These are phyloP conservation scores for Antennarius maculatus DNA, from an alignment of 2,797 vertebrate species.

Conservation along the genomic window DNA sequence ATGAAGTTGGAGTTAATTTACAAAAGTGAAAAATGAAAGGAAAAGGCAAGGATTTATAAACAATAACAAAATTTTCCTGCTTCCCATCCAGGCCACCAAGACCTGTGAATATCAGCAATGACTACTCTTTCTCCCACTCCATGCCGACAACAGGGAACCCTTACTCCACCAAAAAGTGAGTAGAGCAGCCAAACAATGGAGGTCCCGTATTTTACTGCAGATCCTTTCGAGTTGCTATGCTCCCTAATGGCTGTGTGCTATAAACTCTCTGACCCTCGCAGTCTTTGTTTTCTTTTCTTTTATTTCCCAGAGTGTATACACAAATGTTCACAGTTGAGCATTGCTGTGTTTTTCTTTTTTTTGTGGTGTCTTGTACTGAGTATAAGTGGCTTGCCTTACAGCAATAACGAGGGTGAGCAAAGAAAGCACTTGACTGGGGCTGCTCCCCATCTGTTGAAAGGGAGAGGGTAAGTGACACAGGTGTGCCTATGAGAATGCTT, in stretches of 20 bases:
- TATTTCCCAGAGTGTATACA: constrained; percentile 30
- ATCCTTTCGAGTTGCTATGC: constrained; percentile 43
- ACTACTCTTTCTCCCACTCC: constrained; percentile 93
- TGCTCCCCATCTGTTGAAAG: constrained; percentile 93
- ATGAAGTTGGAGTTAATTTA: background rate
- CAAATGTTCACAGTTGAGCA: constrained; percentile 29
- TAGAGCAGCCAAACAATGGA: constrained; percentile 52
- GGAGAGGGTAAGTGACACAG: constrained; percentile 93
- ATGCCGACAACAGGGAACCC: constrained; percentile 97
- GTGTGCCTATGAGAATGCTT: constrained; percentile 60
- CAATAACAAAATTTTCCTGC: background rate
- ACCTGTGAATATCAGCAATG: constrained; percentile 94
- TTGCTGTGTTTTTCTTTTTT: constrained; percentile 27
- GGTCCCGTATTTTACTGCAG: constrained; percentile 59
- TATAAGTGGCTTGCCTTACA: constrained; percentile 88
- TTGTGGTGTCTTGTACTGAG: constrained; percentile 70
- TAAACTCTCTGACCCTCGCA: constrained; percentile 49
- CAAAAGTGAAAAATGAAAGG: constrained; percentile 1
- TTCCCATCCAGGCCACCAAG: constrained; percentile 89
- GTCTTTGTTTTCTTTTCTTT: constrained; percentile 49
- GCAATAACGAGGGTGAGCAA: constrained; percentile 86
- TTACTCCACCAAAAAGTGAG: constrained; percentile 97
- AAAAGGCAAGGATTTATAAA: background rate
- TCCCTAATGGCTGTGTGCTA: constrained; percentile 49
- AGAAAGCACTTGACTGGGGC: constrained; percentile 88